Evolutionary conservation across 2,888 invertebrate genomes (phyloP).

Genomic region (Polyommatus iphigenia): DNA sequence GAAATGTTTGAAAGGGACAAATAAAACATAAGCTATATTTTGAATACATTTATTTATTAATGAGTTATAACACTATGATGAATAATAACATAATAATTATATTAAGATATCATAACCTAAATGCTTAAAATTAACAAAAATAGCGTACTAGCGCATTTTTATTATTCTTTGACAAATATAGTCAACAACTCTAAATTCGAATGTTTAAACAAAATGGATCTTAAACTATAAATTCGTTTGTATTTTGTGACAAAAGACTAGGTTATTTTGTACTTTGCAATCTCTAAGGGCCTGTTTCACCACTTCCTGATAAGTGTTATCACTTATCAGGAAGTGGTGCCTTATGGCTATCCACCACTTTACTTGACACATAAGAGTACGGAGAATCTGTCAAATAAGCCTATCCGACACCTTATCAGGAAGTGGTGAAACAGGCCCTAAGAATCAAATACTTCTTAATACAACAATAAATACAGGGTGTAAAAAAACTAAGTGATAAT

Average conservation of each 20-base stretch:
- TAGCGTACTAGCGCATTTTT: not conserved
- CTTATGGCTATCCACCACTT: too few relatives aligned
- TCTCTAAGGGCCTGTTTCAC: too few relatives aligned
- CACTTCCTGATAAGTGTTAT: too few relatives aligned
- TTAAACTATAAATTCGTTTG: conserved; percentile 5
- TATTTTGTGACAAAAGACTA: not conserved
- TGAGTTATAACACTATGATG: not conserved
- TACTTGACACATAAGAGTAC: too few relatives aligned
- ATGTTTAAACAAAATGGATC: not conserved
- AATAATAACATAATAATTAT: not conserved
- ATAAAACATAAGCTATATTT: not conserved
- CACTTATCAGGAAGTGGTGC: too few relatives aligned
- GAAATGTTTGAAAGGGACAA: not conserved
- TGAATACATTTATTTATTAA: not conserved
- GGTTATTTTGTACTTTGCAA: not conserved
- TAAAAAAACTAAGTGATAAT: too few relatives aligned
- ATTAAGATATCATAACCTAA: not conserved
- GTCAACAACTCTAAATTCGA: not conserved
- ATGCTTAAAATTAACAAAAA: not conserved
- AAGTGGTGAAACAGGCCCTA: not conserved
- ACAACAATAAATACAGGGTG: too few relatives aligned
- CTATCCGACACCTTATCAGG: too few relatives aligned
- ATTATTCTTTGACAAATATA: not conserved
- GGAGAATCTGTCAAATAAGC: too few relatives aligned
- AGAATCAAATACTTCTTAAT: not conserved